A percentile compares a stretch with the other conserved stretches of the same genome.
Conservation (phyloP, 2,888 invertebrate genomes). For the Zygothrica quintamaculata region DNA sequence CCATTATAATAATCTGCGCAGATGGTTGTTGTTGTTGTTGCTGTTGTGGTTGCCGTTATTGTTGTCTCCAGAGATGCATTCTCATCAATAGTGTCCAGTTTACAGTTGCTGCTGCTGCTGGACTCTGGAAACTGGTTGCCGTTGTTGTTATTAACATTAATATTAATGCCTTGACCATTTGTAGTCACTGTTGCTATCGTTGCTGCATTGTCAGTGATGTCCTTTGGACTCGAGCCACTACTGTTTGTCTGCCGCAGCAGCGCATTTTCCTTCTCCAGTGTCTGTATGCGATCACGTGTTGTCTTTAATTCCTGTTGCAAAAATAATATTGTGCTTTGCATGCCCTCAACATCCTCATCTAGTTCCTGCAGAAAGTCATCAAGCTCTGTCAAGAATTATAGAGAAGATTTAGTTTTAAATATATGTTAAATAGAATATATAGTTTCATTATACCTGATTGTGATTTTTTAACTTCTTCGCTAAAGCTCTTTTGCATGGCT, state of each 20-base stretch:
- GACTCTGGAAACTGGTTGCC: constrained; percentile 52
- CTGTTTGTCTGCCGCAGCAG: constrained; percentile 71
- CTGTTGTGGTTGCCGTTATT: too few relatives aligned
- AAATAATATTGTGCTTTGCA: constrained; percentile 98
- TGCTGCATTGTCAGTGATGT: constrained; percentile 27
- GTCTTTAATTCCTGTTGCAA: constrained; percentile 96
- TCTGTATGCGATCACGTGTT: constrained; percentile 88
- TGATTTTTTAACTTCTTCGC: constrained; percentile 97
- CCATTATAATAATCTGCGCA: constrained; percentile 51
- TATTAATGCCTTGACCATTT: constrained; percentile 59
- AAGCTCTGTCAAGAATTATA: constrained; percentile 89
- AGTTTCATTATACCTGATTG: constrained; percentile 95
- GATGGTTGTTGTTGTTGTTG: constrained; percentile 14
- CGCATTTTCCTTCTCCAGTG: constrained; percentile 87
- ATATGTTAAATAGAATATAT: too few relatives aligned
- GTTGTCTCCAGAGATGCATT: constrained; percentile 61
- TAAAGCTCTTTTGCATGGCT: constrained; percentile 96
- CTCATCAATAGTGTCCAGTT: constrained; percentile 79
- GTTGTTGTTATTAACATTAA: constrained; percentile 32
- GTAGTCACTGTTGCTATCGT: constrained; percentile 31
- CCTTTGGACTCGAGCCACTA: constrained; percentile 39
- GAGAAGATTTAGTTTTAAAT: too few relatives aligned
- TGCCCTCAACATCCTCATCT: constrained; percentile 98
- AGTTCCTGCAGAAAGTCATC: constrained; percentile 98
- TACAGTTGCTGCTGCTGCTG: constrained; percentile 30